Percentiles rank a stretch among this genome's conserved stretches.
Conservation (phyloP, 2,113 vertebrate genomes). For the Leiothrix lutea region DNA sequence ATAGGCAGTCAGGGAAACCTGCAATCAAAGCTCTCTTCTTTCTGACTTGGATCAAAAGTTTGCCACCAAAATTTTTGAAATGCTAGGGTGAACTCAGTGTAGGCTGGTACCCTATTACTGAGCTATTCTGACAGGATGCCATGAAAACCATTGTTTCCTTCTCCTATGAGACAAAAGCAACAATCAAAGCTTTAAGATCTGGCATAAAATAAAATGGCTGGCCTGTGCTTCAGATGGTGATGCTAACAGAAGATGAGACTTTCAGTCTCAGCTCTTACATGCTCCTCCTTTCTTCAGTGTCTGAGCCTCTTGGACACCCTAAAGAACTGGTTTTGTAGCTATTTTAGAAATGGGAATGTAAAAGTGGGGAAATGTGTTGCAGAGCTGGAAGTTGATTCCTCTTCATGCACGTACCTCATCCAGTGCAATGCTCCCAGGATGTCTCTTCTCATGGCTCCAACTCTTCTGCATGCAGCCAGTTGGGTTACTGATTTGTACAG, state of each 20-base stretch:
- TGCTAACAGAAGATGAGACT: background rate
- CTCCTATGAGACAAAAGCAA: background rate
- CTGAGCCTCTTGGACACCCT: background rate
- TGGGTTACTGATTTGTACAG: background rate
- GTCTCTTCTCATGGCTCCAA: background rate
- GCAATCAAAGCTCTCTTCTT: background rate
- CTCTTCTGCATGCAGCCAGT: background rate
- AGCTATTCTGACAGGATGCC: background rate
- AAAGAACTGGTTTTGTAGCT: background rate
- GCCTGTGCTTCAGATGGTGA: fast-evolving
- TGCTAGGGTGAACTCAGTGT: background rate
- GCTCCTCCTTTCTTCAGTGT: background rate
- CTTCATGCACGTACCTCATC: background rate
- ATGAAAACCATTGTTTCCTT: background rate
- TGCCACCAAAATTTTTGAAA: background rate
- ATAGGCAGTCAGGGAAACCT: background rate
- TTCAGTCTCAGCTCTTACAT: background rate
- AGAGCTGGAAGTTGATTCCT: background rate
- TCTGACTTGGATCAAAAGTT: background rate
- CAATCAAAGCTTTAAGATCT: background rate
- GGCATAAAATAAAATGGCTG: background rate
- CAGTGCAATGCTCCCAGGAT: background rate
- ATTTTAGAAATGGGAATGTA: background rate
- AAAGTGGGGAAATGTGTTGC: background rate
- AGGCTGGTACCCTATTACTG: background rate